Evolutionary conservation across 2,113 vertebrate genomes (phyloP), one percentile per base, ranked within the genome.

Genomic region (Cardinalis cardinalis): DNA sequence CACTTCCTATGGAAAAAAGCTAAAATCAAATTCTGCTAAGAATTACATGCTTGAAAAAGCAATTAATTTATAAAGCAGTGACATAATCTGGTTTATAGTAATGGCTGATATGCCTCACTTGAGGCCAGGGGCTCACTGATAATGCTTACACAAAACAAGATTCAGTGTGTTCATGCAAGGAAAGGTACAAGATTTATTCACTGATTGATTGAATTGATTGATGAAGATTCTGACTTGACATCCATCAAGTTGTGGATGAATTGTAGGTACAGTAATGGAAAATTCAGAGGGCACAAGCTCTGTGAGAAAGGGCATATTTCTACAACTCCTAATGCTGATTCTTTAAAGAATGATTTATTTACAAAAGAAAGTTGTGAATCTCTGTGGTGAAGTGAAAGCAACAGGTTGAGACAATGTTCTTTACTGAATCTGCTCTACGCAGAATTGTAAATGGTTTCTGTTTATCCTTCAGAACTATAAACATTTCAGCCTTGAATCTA

Each of bases 201-300:
- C 24, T 90, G 60, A 87, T 72, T 92, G 81, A 91, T 76, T 95
- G 51, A 92, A 93, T 83, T 88, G 89, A 93, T 90, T 94, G 92
- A 91, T 91, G 82, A 82, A 64, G 40, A 58, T 73, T 88, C 72
- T 94, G 90, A 89, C 74, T 89, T 86, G 73, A 90, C 19, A 92
- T 60, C 36, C 25, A 60, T 60, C 58, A 60, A 38, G 82, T 82
- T 91, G 90, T 72, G 55, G 78, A 95, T 87, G 74, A 84, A 61
- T 56, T 89, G 44, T 68, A 61, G 18, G 23, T 83, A 66, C 43
- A 94, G 71, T 59, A 82, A 94, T 72, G 60, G 81, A 87, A 95
- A 90, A 90, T 63, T 77, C 52, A 80, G 85, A 92, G 81, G 74
- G 24, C 73, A 93, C 18, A 48, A 40, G 21, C 24, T 90, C 36